Evolutionary conservation across 37 sponge, comb jelly and placozoan species (phyloP), one percentile per base, ranked within the genome.

Genomic region (Amphimedon queenslandica): DNA sequence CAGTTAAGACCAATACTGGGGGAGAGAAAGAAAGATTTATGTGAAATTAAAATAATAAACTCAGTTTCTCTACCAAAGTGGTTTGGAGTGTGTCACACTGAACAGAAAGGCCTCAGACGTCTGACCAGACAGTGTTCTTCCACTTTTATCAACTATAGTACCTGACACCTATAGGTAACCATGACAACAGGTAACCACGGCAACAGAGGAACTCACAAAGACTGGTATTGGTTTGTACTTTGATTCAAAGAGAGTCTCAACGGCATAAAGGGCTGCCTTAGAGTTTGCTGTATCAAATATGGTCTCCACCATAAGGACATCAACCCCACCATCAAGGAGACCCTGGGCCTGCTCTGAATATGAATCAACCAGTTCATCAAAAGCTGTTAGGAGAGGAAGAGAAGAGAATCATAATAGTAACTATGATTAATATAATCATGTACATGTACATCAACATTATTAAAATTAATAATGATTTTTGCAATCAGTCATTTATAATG

Each of bases 241-340:
- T 1, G 64, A 55, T 16, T 74, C 87, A 76, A 97, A 89, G 27
- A 92, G 81, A 30, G 80, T 41, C 3, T 88, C 89, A 67, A 97
- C 82, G 21, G 88, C 99, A 81, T 78, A 97, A 24, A 97, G 77
- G 63, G 92, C 99, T 58, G 99, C 99, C 85, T 87, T 94, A 21
- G 99, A 88, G 79, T 98, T 98, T 16, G 88, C 91, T 32, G 99
- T 98, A 72, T 98, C 99, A 65, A 98, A 98, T 32, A 98, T 95
- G 31, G 99, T 98, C 76, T 98, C 99, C 63, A 98, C 96, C 88
- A 98, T 84, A 32, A 98, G 69, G 8, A 94, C 90, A 37, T 98
- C 93, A 13, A 79, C 85, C 27, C 99, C 99, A 56, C 99, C 99
- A 77, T 98, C 99, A 39, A 95, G 63, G 4, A 98, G 84, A 10